Conservation (phyloP, 1,140 invertebrate species). For the Diachasma alloeum region DNA sequence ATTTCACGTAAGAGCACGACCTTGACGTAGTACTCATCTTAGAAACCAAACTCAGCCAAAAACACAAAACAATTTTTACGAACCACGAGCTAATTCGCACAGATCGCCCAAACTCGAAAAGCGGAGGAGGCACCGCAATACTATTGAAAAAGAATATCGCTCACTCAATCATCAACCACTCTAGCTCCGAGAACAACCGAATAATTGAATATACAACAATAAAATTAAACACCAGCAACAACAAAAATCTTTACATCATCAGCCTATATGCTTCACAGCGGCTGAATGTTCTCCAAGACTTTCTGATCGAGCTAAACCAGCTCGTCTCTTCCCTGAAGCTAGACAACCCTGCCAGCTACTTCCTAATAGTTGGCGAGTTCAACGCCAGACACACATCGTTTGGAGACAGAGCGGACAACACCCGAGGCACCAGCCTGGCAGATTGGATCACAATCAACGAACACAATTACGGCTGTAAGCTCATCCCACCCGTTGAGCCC, state of each 20-base stretch:
- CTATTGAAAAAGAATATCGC: too few species aligned
- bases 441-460: too few species aligned
- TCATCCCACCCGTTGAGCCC: neutral
- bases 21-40: conserved; percentile 2
- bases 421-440: too few species aligned
- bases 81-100: conserved; percentile 14
- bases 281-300: neutral
- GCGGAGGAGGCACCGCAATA: conserved; percentile 19
- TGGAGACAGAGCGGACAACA: neutral
- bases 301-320: conserved; percentile 2
- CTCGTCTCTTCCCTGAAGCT: conserved; percentile 6
- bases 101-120: conserved; percentile 18
- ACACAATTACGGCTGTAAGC: too few species aligned
- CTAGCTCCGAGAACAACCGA: too few species aligned
- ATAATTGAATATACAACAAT: too few species aligned
- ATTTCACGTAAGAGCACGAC: neutral
- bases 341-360: neutral
- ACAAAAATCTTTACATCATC: neutral
- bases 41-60: conserved; percentile 27
- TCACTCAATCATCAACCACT: too few species aligned
- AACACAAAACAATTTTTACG: conserved; percentile 2
- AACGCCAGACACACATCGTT: conserved; percentile 16
- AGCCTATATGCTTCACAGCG: conserved; percentile 5
- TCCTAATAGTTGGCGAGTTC: conserved; percentile 21
- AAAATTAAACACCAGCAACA: too few species aligned